These are phyloP conservation scores for Phaetusa simplex DNA, from an alignment of 2,113 vertebrate species.

Conservation along the genomic window DNA sequence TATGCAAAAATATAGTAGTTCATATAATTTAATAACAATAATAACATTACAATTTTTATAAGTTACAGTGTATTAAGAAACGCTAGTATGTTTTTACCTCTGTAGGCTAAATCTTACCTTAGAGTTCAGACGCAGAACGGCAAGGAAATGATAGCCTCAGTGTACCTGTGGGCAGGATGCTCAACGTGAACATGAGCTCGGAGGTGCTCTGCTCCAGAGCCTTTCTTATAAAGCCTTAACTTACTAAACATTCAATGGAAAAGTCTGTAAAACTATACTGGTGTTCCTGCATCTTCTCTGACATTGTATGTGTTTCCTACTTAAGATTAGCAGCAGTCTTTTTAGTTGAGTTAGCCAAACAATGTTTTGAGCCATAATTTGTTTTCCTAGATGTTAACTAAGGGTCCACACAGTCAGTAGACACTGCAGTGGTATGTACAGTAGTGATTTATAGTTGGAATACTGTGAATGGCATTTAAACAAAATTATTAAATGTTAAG, in stretches of 20 bases:
- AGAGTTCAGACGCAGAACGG: background rate
- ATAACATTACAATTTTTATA: background rate
- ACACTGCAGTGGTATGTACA: background rate
- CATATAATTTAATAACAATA: background rate
- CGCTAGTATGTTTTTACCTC: rapidly evolving
- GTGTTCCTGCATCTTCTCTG: background rate
- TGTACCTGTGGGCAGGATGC: background rate
- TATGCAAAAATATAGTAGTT: background rate
- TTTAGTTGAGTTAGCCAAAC: background rate
- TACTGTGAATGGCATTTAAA: background rate
- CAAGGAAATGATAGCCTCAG: background rate
- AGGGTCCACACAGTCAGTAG: background rate
- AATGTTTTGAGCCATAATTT: background rate
- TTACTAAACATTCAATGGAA: background rate
- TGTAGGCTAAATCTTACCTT: background rate
- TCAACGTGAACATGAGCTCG: background rate
- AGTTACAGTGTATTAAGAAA: background rate
- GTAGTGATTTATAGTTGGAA: background rate
- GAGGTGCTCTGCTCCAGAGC: background rate
- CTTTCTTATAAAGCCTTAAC: background rate
- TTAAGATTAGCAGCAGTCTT: background rate
- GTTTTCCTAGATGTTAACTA: background rate
- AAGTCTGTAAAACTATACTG: background rate
- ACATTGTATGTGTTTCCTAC: background rate
- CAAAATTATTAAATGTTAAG: background rate